phyloP scores from a whole-genome alignment of 1,140 invertebrate genomes.

The Bursaphelenchus mucronatus region DNA sequence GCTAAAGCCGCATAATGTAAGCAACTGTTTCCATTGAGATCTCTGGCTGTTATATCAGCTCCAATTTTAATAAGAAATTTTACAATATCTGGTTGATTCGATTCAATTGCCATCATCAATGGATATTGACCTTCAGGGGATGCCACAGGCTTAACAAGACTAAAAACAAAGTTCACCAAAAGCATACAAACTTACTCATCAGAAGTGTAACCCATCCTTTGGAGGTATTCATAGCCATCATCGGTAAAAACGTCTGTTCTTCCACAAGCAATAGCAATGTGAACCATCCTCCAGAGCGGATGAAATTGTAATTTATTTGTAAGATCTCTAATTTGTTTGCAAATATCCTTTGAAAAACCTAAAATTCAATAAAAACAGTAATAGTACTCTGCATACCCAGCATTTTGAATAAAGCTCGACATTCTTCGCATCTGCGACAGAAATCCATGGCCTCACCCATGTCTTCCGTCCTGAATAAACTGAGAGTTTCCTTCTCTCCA shows the following conservation, averaged over 20 bases:
- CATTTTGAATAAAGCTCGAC: constrained; percentile 39
- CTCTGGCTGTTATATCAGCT: constrained; percentile 45
- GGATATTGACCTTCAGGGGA: constrained; percentile 56
- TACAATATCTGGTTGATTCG: constrained; percentile 51
- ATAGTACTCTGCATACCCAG: constrained; percentile 26
- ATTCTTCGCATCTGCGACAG: constrained; percentile 47
- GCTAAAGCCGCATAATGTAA: constrained; percentile 53
- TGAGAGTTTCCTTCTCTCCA: constrained; percentile 20
- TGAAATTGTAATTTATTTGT: constrained; percentile 44
- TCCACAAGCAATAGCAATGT: constrained; percentile 44
- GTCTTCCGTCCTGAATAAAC: constrained; percentile 29
- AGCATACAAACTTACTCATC: constrained; percentile 37
- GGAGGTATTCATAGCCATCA: constrained; percentile 40
- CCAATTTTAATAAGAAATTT: constrained; percentile 43
- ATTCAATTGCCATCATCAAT: constrained; percentile 55
- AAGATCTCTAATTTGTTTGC: constrained; percentile 42
- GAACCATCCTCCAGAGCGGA: constrained; percentile 42
- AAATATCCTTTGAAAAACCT: constrained; percentile 38
- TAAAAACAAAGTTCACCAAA: constrained; percentile 27
- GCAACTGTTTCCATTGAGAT: constrained; percentile 50
- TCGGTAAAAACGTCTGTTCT: constrained; percentile 42
- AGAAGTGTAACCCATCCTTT: constrained; percentile 41
- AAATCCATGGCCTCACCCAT: constrained; percentile 47
- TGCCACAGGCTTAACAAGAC: constrained; percentile 37
- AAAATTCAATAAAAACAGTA: constrained; percentile 27